Base-by-base conservation (phyloP, 2,888 invertebrate genomes). In the Nephrocerus scutellatus region DNA sequence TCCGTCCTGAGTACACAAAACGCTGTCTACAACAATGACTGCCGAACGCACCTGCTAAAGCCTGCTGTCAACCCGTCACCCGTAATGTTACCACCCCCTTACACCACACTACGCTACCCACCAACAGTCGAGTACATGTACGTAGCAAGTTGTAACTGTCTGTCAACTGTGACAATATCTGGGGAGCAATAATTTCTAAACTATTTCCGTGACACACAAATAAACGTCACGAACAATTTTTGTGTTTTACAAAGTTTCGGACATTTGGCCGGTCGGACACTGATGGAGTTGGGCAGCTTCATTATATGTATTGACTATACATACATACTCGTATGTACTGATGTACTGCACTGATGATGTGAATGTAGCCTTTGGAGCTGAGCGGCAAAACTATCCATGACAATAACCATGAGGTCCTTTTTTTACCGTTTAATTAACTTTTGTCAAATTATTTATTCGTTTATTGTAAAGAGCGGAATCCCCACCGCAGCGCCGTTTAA, bases 141-240 rank as follows among this genome's bases (percentile, higher is more conserved):
- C n/a, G 29, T 39, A 39, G 31, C 31, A 38, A 38, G 38, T 28
- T 29, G 39, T 39, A 28, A 44, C 46, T 39, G 42, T 41, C 46
- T 50, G 49, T 50, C 48, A 50, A 44, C 43, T 48, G 44, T 50
- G 50, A 50, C 50, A 49, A 46, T 50, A 50, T 50, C 50, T 50
- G 41, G 36, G 46, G 41, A 40, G 40, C 50, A 48, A 50, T 48
- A 50, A 50, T 48, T 48, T 42, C 46, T 48, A 44, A 48, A 50
- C 48, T 45, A 48, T 50, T 50, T 48, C 45, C 50, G 46, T 50
- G 48, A 44, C 43, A 49, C 43, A 44, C 43, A 47, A 46, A 44
- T 46, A 44, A 46, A 46, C 42, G 47, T 44, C 47, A 46, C 46
- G 35, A 36, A 21, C 35, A 36, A 36, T 41, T 41, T 35, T 21